Evolutionary conservation across 2,888 invertebrate species (phyloP), one percentile per base, ranked within the genome.

Genomic region (Dicycla oo): DNA sequence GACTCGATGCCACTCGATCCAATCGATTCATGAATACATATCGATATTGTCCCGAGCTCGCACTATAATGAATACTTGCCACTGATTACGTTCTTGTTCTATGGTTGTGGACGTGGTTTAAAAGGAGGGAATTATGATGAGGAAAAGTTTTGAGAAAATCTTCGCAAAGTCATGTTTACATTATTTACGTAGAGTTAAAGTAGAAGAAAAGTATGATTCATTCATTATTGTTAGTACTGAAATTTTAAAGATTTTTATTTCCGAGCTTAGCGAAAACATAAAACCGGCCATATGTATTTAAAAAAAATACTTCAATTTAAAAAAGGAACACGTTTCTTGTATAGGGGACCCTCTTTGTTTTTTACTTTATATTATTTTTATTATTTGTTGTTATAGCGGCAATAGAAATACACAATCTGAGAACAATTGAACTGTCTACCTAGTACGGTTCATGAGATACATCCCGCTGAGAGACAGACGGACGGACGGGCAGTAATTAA

Each of bases 1-100:
- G 85, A 87, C 88, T 88, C 88, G 86, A 88, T 60, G 56, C 78
- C 66, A 77, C 45, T 64, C 88, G 86, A 89, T 91, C 58, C 78
- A 64, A 92, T 77, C 90, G 90, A 91, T 91, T 92, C 92, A 93
- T 93, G 92, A 92, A 93, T 93, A 93, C 89, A 91, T 92, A 93
- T 91, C 87, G 88, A 66, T 66, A 70, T 81, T 71, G 77, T 23
- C 11, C 65, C 51, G 56, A 13, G 66, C 66, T 58, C 77, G 69
- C 66, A 70, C 76, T 69, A 80, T 85, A 85, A 87, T 87, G 85
- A 86, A 87, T 87, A 85, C 79, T 78, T 78, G 71, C 70, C 76
- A 72, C 82, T 83, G 82, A 87, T 86, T 86, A 82, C 82, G 78
- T 79, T 68, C 15, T 26, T 63, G 67, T 72, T 56, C 38, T 73